Base-by-base conservation (phyloP, 2,797 vertebrate genomes). In the Danio tinwini region DNA sequence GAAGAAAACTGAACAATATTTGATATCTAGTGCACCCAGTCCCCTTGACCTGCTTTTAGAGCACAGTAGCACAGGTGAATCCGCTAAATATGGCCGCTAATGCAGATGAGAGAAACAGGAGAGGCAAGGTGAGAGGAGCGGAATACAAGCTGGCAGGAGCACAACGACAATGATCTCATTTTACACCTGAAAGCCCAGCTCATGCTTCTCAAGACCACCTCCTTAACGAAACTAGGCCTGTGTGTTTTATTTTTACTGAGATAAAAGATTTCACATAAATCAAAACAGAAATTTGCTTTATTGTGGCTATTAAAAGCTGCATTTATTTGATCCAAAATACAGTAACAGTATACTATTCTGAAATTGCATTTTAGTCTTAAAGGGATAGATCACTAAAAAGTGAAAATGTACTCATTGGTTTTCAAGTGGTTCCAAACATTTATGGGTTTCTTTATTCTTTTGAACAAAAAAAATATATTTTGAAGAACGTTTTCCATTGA, bases 81-180 rank as follows among this genome's bases (percentile, higher is more conserved):
- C 29, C 29, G 11, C 56, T 17, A 7, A 68, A 70, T 16, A 70
- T 47, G 45, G 45, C 45, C 5, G 6, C 37, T 42, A 37, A 72
- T 63, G 21, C 58, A 63, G 77, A 45, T 72, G 77, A 55, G 19
- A 53, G 77, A 79, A 79, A 79, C 58, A 72, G 11, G 77, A 79
- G 77, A 71, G 56, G 67, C 45, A 71, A 78, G 58, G 68, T 79
- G 77, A 79, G 55, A 70, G 37, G 29, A 70, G 76, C 29, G 3
- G 19, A 67, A 71, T 14, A 13, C 40, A 13, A 62, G n/a, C 67
- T 45, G 56, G 55, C 42, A 19, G 45, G 52, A 64, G 42, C 19
- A 47, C 52, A 44, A n/a, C 1, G 29, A 70, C 55, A 59, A 42
- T 16, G 76, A 78, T 61, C 76, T 70, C 65, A 70, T 70, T 69